phyloP scores from a whole-genome alignment of 2,797 vertebrate genomes.

The Acanthurus leucopareius region DNA sequence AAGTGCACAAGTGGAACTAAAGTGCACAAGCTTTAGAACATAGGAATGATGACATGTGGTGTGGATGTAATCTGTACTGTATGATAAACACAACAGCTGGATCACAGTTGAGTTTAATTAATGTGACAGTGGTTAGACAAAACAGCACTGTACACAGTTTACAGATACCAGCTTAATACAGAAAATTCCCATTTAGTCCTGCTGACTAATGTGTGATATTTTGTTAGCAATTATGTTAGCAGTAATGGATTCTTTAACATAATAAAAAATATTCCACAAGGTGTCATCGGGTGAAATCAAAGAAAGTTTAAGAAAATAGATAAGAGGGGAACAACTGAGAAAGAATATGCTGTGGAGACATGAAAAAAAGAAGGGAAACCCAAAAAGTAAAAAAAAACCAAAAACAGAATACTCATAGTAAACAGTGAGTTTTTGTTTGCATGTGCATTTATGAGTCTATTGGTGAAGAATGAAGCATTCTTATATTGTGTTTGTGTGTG shows the following conservation, averaged over 20 bases:
- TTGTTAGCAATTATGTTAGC: no score
- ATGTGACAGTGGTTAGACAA: background rate
- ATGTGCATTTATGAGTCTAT: background rate
- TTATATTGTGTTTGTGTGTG: background rate
- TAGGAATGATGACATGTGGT: background rate
- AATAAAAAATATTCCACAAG: no score
- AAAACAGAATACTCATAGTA: no score
- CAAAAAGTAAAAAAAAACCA: no score
- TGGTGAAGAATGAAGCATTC: background rate
- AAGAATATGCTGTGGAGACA: no score
- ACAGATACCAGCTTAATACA: background rate
- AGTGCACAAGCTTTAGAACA: background rate
- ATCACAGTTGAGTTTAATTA: background rate
- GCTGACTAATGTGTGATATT: no score
- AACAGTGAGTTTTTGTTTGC: background rate
- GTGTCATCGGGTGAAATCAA: no score
- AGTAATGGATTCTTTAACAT: no score
- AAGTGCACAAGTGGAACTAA: background rate
- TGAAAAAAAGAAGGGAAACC: no score
- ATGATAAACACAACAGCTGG: constrained; percentile 16
- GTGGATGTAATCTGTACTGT: background rate
- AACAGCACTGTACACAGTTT: background rate
- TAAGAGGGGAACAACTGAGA: no score
- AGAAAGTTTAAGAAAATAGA: no score
- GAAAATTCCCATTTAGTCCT: background rate